Base-by-base conservation (phyloP, 2,113 vertebrate genomes). In the Sterrhoptilus dennistouni region DNA sequence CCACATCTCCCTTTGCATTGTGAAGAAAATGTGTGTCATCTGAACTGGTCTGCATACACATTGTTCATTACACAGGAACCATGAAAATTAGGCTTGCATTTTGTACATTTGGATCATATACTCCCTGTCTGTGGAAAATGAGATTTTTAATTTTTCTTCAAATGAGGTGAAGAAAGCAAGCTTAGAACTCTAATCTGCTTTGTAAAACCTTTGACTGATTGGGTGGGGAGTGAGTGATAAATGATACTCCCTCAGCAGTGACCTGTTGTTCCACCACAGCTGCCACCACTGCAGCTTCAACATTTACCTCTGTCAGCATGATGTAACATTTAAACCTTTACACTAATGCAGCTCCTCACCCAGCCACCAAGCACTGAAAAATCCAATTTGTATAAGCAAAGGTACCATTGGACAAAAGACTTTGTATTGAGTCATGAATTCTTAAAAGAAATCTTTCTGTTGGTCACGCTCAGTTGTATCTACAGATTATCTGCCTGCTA, bases 101-200 rank as follows among this genome's bases (percentile, higher is more conserved):
- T 80, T 95, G 72, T 74, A 69, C 38, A 38, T 69, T 28, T 33
- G 40, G 33, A 70, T 79, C 88, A 87, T 27, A 74, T 19, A 89
- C 70, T 90, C 87, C 83, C 83, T 86, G 47, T 52, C 76, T 95
- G 79, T 70, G 84, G 64, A 57, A 61, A 92, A 86, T 47, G 12
- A 79, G 27, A 50, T 49, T 45, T 61, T 47, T 1, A 64, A 47
- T 70, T 77, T 64, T 92, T 94, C 50, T 27, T 44, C 6, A 35
- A 61, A 81, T 92, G 24, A 31, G 49, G 44, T 57, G 64, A 45
- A 85, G 76, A 54, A 90, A 87, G 53, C 22, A 53, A 68, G 80
- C 60, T 87, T 63, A 49, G 56, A 70, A 89, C 66, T 91, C 80
- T 68, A 87, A 96, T 89, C 63, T 91, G 42, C 91, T 93, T 83